Evolutionary conservation across 2,888 invertebrate genomes (phyloP).

Genomic region (Drosophila dives): DNA sequence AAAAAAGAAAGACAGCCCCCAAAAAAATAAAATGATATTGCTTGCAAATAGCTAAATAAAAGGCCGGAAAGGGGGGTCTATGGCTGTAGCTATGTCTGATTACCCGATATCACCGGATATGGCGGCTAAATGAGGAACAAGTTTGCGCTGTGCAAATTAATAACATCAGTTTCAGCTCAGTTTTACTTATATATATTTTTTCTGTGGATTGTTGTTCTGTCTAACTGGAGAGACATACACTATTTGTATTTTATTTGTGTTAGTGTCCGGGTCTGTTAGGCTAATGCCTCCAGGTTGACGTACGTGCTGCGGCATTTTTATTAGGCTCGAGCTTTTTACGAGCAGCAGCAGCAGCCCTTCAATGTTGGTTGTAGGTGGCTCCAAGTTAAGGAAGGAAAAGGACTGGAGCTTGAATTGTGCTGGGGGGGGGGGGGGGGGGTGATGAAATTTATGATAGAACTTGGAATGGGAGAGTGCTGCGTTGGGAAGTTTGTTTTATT

Average conservation of each 20-base stretch:
- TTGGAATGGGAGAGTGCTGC: background rate
- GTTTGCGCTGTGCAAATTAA: constrained; percentile 74
- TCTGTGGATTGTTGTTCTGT: constrained; percentile 9
- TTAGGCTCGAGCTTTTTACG: constrained; percentile 76
- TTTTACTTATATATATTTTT: constrained; percentile 27
- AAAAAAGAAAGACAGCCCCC: constrained; percentile 20
- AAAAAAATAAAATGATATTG: constrained; percentile 68
- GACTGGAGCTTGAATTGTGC: background rate
- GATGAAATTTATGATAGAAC: constrained; percentile 6
- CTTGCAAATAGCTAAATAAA: constrained; percentile 72
- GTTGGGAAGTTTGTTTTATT: constrained; percentile 56
- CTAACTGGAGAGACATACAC: constrained; percentile 1
- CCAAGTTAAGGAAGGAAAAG: constrained; percentile 17
- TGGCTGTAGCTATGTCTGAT: constrained; percentile 30
- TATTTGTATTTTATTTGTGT: constrained; percentile 9
- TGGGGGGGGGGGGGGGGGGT: background rate
- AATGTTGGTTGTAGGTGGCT: constrained; percentile 54
- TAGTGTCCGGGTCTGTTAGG: constrained; percentile 37
- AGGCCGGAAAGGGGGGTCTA: constrained; percentile 21
- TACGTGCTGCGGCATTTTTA: constrained; percentile 81
- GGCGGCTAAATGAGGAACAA: constrained; percentile 55
- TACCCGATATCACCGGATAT: constrained; percentile 67
- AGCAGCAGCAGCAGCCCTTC: constrained; percentile 63
- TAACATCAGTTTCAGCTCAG: constrained; percentile 60
- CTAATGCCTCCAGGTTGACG: constrained; percentile 76